phyloP scores from a whole-genome alignment of 2,888 invertebrate genomes.

The Microctonus hyperodae region DNA sequence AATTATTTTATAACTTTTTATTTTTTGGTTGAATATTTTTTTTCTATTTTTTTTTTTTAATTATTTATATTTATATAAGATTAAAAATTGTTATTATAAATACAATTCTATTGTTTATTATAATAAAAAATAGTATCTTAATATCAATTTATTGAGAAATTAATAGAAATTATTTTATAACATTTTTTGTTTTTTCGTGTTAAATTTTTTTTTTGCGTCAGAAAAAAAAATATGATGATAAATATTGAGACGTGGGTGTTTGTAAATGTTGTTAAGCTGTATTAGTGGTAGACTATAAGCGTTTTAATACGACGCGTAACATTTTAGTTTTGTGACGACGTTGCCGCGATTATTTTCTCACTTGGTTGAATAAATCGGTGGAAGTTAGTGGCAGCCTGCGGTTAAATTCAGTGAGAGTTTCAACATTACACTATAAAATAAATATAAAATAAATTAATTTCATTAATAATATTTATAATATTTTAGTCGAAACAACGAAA shows the following conservation, averaged over 20 bases:
- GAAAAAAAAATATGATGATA: not conserved
- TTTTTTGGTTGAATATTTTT: too few relatives aligned
- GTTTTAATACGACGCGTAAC: conserved; percentile 23
- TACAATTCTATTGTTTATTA: too few relatives aligned
- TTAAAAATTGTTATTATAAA: too few relatives aligned
- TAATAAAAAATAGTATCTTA: too few relatives aligned
- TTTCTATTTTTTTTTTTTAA: too few relatives aligned
- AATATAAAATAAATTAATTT: not conserved
- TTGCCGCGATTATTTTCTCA: conserved; percentile 14
- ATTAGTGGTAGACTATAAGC: not conserved
- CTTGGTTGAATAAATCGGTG: conserved; percentile 48
- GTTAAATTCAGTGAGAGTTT: conserved; percentile 52
- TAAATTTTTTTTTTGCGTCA: not conserved
- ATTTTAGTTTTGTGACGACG: conserved; percentile 26
- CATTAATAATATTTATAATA: too few relatives aligned
- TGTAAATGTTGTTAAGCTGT: not conserved
- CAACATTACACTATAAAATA: not conserved
- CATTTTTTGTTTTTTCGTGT: not conserved
- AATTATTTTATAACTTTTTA: too few relatives aligned
- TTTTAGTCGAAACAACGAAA: not conserved
- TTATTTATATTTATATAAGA: too few relatives aligned
- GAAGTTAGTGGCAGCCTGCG: conserved; percentile 59
- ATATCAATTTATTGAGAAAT: not conserved
- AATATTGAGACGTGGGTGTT: not conserved
- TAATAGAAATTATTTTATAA: not conserved